Evolutionary conservation across 2,797 vertebrate species (phyloP), one percentile per base, ranked within the genome.

Genomic region (Enteromius fasciolatus): DNA sequence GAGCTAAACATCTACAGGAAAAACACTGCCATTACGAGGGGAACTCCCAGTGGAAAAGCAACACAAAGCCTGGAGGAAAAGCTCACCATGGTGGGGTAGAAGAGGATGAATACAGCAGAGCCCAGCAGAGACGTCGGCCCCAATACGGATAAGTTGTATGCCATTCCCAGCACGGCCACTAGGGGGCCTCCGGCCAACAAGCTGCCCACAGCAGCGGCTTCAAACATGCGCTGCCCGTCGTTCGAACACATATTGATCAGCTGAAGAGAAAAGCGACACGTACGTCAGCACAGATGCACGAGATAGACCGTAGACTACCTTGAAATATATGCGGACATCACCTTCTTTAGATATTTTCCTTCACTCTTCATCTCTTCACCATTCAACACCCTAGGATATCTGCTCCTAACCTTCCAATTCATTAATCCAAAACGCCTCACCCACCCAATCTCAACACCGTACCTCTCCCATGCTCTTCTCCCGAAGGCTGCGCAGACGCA

Each of bases 51-150:
- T 36, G 68, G 8, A 25, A 15, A 41, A 59, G 57, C 48, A 10
- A 69, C 8, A 48, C 46, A 1, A 14, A 59, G n/a, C 44, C 39
- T 11, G 15, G 54, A 10, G 1, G 39, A 68, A n/a, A 33, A 85
- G 90, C 95, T 96, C 89, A 98, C 97, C 97, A 98, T 97, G 12
- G 96, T 93, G n/a, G 97, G 97, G 81, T 98, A 98, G 93, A 98
- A 98, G 63, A 98, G 96, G 86, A 98, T 96, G 90, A 98, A 98
- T 79, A 98, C 93, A 10, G 97, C 95, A 3, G 97, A 98, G 82
- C 97, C 97, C 85, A 98, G 93, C 76, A 98, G 95, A 59, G 95
- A 96, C 1, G 97, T 98, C 3, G 97, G 97, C 64, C 97, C 97
- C 90, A 98, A 91, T 33, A 98, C 91, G 54, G 95, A 94, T 12